Conservation (phyloP, 2,888 invertebrate genomes). For the Torymus tubicola region DNA sequence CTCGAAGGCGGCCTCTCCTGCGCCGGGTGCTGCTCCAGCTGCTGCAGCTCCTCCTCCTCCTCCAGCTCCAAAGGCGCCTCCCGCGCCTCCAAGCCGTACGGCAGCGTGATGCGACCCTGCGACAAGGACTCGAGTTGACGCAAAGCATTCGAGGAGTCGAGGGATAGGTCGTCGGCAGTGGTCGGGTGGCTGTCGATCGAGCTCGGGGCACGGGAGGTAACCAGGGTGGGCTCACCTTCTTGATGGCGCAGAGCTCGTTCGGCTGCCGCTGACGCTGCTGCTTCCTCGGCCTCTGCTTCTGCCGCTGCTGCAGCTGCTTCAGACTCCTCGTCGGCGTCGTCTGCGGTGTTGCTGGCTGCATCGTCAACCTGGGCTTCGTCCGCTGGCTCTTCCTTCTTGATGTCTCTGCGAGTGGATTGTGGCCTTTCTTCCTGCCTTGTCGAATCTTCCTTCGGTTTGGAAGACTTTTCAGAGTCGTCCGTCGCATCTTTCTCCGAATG, state of each 20-base stretch:
- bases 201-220: constrained; percentile 77
- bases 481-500: constrained; percentile 42
- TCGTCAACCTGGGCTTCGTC: constrained; percentile 50
- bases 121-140: constrained; percentile 88
- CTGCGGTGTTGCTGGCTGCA: constrained; percentile 45
- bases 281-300: constrained; percentile 62
- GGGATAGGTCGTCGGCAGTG: constrained; percentile 78
- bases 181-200: constrained; percentile 73
- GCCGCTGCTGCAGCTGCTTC: constrained; percentile 64
- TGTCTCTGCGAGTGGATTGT: constrained; percentile 19
- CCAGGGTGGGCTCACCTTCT: constrained; percentile 71
- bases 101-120: constrained; percentile 81
- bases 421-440: constrained; percentile 35
- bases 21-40: constrained; percentile 36
- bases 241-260: constrained; percentile 66
- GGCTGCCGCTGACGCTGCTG: constrained; percentile 62
- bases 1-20: constrained; percentile 76
- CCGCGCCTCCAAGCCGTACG: constrained; percentile 69
- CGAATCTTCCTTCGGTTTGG: constrained; percentile 54
- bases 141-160: constrained; percentile 81
- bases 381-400: constrained; percentile 56
- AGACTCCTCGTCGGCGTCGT: constrained; percentile 64
- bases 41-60: constrained; percentile 47
- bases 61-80: constrained; percentile 54
- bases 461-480: constrained; percentile 57